A percentile compares a stretch with the other conserved stretches of the same genome.
Conservation (phyloP, 1,140 invertebrate species). For the Gryon sp. region DNA sequence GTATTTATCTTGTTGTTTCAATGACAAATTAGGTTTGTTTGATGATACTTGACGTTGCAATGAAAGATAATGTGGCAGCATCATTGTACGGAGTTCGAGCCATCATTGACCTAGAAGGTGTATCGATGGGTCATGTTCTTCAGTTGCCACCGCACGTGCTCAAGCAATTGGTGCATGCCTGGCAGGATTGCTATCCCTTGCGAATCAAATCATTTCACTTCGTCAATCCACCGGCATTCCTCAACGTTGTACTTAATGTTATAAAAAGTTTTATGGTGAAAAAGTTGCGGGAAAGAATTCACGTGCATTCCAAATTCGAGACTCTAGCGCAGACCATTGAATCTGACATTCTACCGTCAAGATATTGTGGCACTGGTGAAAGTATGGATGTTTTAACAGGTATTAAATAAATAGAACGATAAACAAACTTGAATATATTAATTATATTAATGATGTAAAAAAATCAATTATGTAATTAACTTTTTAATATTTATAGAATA, state of each 20-base stretch:
- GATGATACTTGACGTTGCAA: constrained; percentile 81
- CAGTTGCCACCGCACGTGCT: constrained; percentile 82
- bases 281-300: constrained; percentile 82
- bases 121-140: constrained; percentile 81
- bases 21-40: constrained; percentile 73
- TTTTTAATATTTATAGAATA: constrained; percentile 69
- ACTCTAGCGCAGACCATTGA: constrained; percentile 77
- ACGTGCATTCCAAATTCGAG: constrained; percentile 77
- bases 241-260: constrained; percentile 85
- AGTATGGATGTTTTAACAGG: constrained; percentile 79
- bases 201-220: constrained; percentile 85
- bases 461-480: background rate
- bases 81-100: constrained; percentile 82
- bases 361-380: constrained; percentile 82
- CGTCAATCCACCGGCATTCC: constrained; percentile 84
- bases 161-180: constrained; percentile 81
- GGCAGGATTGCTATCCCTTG: constrained; percentile 86
- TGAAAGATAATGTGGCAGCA: constrained; percentile 77
- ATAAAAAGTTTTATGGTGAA: constrained; percentile 86
- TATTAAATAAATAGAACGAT: constrained; percentile 36
- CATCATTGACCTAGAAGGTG: constrained; percentile 82
- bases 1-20: background rate
- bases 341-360: constrained; percentile 80
- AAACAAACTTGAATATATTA: background rate
- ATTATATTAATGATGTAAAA: too few species aligned